Conservation (phyloP, 2,797 vertebrate species). For the Loris lydekkerianus region DNA sequence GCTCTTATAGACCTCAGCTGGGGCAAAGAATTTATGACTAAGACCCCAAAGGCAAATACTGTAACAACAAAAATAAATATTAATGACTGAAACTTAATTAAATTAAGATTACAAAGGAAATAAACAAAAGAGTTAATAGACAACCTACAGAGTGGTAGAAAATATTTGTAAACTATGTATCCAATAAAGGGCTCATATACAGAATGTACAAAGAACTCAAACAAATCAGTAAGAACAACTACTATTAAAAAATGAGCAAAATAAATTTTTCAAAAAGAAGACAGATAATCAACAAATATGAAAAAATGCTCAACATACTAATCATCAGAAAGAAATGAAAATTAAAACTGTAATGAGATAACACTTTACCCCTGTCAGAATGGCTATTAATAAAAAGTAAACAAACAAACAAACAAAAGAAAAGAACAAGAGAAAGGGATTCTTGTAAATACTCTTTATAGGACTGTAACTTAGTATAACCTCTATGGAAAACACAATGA, state of each 20-base stretch:
- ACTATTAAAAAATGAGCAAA: not conserved
- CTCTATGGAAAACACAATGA: not conserved
- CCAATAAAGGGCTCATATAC: not conserved
- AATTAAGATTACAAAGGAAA: not conserved
- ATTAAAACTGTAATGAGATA: not conserved
- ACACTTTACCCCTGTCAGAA: not conserved
- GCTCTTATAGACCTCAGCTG: not conserved
- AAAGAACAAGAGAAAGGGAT: not conserved
- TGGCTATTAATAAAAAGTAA: not conserved
- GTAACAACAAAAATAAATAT: not conserved
- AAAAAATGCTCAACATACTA: not conserved
- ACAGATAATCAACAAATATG: not conserved
- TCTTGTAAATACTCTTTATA: not conserved
- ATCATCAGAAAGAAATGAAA: not conserved
- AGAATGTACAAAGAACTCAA: not conserved
- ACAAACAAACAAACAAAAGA: too few relatives aligned
- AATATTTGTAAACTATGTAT: not conserved
- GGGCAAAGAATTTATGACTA: not conserved
- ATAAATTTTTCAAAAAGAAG: too few relatives aligned
- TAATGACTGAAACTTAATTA: not conserved
- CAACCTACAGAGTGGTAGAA: not conserved
- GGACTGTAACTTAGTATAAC: not conserved
- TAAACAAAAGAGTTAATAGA: not conserved
- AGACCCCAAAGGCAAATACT: not conserved
- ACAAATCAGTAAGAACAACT: not conserved